These are phyloP conservation scores for Coregonus sp. DNA, from an alignment of 2,797 vertebrate species.

Conservation along the genomic window DNA sequence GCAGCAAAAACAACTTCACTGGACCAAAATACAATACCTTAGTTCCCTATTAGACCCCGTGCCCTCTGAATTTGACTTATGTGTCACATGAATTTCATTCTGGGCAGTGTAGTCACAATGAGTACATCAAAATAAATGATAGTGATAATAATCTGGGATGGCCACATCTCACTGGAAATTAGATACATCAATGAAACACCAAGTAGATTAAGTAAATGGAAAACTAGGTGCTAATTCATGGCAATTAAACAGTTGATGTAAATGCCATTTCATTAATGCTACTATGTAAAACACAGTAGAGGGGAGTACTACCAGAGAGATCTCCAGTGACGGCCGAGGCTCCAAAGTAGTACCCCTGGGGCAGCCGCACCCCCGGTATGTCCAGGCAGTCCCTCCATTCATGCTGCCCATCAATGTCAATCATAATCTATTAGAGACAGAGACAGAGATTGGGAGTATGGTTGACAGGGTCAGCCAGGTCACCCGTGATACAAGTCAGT, in stretches of 20 bases:
- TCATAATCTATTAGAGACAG: slow-evolving; percentile 80
- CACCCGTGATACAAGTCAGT: too few relatives aligned
- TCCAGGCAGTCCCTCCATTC: slow-evolving; percentile 98
- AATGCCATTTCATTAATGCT: not conserved
- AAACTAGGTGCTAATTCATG: not conserved
- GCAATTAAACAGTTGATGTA: not conserved
- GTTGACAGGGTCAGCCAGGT: slow-evolving; percentile 1
- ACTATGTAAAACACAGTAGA: not conserved
- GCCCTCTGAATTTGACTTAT: not conserved
- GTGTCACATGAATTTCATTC: not conserved
- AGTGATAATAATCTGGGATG: slow-evolving; percentile 7
- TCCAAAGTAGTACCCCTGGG: slow-evolving; percentile 90
- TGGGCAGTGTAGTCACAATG: not conserved
- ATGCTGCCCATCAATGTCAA: slow-evolving; percentile 92
- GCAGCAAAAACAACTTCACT: not conserved
- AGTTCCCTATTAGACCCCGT: not conserved
- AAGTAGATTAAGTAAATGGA: not conserved
- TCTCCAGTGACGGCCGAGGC: slow-evolving; percentile 90
- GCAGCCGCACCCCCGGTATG: slow-evolving; percentile 86
- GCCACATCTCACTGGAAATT: not conserved
- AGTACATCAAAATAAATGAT: not conserved
- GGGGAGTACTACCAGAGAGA: slow-evolving; percentile 88
- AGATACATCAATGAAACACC: not conserved
- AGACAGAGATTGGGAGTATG: not conserved
- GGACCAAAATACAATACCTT: not conserved